phyloP scores from a whole-genome alignment of 2,888 invertebrate genomes.

The Sinelater perroti region DNA sequence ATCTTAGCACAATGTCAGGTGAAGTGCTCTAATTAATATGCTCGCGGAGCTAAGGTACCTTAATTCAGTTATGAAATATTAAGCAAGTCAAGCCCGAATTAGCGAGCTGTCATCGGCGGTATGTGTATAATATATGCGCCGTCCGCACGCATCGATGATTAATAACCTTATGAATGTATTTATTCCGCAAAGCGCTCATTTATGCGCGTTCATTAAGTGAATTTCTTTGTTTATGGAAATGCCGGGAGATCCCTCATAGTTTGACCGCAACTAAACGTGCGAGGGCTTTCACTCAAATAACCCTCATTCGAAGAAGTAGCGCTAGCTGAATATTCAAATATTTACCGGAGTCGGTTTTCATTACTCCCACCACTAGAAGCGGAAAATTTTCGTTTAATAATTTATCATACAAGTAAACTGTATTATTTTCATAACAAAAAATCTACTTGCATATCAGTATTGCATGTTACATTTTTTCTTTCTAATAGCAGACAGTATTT shows the following conservation, averaged over 20 bases:
- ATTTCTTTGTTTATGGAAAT: conserved; percentile 54
- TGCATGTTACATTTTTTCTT: too few relatives aligned
- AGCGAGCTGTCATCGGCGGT: conserved; percentile 53
- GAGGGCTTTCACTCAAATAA: conserved; percentile 34
- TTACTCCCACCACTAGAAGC: conserved; percentile 19
- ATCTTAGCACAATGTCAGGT: conserved; percentile 58
- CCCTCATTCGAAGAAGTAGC: conserved; percentile 32
- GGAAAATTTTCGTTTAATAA: conserved; percentile 16
- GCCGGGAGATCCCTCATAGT: conserved; percentile 34
- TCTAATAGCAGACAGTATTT: too few relatives aligned
- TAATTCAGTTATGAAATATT: conserved; percentile 59
- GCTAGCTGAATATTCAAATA: conserved; percentile 30
- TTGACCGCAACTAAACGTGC: conserved; percentile 35
- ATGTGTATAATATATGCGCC: conserved; percentile 48
- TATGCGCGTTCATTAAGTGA: conserved; percentile 50
- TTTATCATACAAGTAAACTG: too few relatives aligned
- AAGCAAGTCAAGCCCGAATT: conserved; percentile 53
- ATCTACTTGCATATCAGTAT: too few relatives aligned
- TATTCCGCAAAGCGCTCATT: conserved; percentile 48
- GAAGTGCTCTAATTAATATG: conserved; percentile 56
- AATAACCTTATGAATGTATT: conserved; percentile 53
- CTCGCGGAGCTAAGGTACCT: conserved; percentile 52
- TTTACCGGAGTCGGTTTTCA: conserved; percentile 30
- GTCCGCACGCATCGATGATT: conserved; percentile 50
- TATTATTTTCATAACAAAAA: too few relatives aligned